A percentile compares a stretch with the other conserved stretches of the same genome.
Conservation (phyloP, 2,888 invertebrate genomes). For the Agrotis exclamationis region DNA sequence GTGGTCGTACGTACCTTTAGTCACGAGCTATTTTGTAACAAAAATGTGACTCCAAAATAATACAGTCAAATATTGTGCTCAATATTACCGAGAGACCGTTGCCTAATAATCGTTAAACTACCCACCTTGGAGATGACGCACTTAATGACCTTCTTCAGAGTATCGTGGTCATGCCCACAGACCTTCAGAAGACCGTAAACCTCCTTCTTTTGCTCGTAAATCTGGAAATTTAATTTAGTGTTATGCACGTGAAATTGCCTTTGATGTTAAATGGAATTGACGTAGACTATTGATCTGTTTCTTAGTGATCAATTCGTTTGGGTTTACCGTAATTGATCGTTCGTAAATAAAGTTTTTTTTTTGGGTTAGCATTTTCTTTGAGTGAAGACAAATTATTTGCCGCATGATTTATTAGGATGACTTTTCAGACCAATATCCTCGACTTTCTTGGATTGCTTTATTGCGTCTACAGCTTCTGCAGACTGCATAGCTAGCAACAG, state of each 20-base stretch:
- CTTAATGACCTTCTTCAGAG: conserved; percentile 87
- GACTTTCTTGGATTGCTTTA: neutral
- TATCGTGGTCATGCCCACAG: conserved; percentile 87
- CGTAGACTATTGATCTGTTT: conserved; percentile 40
- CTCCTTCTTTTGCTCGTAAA: conserved; percentile 81
- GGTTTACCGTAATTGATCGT: conserved; percentile 7
- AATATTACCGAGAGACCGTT: neutral
- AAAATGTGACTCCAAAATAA: too few relatives aligned
- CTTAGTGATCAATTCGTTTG: conserved; percentile 18
- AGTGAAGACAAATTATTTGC: neutral
- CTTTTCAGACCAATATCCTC: neutral
- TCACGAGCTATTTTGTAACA: too few relatives aligned
- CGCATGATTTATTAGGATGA: neutral
- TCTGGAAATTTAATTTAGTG: conserved; percentile 74
- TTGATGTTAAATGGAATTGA: conserved; percentile 52
- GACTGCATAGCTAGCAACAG: conserved; percentile 6
- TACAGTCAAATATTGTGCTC: neutral
- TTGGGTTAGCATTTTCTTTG: neutral
- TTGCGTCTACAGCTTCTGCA: too few relatives aligned
- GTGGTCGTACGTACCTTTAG: too few relatives aligned
- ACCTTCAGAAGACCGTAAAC: conserved; percentile 82
- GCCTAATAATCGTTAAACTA: conserved; percentile 25
- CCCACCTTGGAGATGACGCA: conserved; percentile 88
- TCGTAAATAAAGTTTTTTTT: conserved; percentile 19
- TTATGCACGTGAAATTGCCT: conserved; percentile 33